Conservation (phyloP, 2,797 vertebrate genomes). For the Crocodylus rhombifer region DNA sequence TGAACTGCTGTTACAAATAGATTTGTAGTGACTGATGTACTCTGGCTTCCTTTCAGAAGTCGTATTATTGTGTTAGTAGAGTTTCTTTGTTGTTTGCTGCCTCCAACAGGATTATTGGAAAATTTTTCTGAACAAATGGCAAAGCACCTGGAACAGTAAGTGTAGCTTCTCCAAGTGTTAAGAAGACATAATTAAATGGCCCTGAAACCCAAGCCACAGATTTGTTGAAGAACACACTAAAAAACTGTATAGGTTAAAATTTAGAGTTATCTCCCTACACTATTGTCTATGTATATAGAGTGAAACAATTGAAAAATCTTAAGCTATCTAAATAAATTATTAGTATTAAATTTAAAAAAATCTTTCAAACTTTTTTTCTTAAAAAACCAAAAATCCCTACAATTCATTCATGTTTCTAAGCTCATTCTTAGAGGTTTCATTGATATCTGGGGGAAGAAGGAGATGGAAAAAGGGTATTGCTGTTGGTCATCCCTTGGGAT, state of each 20-base stretch:
- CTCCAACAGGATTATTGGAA: slow-evolving; percentile 76
- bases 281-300: not conserved
- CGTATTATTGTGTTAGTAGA: not conserved
- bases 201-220: not conserved
- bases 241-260: not conserved
- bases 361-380: not conserved
- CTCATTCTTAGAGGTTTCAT: not conserved
- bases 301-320: not conserved
- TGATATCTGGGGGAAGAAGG: not conserved
- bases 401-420: not conserved
- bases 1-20: not conserved
- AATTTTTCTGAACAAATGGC: slow-evolving; percentile 2
- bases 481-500: not conserved
- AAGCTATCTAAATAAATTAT: not conserved
- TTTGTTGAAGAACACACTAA: not conserved
- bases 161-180: not conserved
- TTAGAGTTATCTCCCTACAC: not conserved
- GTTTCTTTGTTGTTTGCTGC: slow-evolving; percentile 80
- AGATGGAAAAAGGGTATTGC: not conserved
- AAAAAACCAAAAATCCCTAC: not conserved
- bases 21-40: not conserved
- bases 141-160: not conserved
- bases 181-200: slow-evolving; percentile 16
- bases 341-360: not conserved
- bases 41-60: not conserved